Evolutionary conservation across 2,113 vertebrate genomes (phyloP).

Genomic region (Chionodraco myersi): DNA sequence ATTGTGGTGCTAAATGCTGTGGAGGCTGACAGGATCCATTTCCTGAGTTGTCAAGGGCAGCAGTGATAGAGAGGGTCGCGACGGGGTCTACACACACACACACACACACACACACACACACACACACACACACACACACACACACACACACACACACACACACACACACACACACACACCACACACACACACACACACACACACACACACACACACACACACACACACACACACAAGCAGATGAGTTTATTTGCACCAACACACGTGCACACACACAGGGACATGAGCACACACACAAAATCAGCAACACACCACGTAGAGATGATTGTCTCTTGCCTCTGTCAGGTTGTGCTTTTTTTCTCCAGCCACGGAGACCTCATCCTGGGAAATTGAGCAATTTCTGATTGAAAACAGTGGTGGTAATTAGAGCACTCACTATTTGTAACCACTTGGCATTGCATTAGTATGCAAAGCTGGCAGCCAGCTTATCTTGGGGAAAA

Average conservation of each 20-base stretch:
- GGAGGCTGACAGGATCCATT: constrained; percentile 75
- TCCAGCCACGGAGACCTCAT: constrained; percentile 82
- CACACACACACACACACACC: constrained; percentile 52
- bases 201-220: constrained; percentile 55
- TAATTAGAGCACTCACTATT: constrained; percentile 88
- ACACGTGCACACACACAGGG: constrained; percentile 44
- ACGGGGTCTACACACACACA: constrained; percentile 51
- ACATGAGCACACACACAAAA: constrained; percentile 47
- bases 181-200: constrained; percentile 48
- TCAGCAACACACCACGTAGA: constrained; percentile 67
- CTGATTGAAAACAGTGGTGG: constrained; percentile 87
- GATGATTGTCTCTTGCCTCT: constrained; percentile 80
- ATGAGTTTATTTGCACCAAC: constrained; percentile 67
- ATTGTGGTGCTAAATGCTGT: constrained; percentile 81
- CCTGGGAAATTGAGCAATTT: constrained; percentile 87
- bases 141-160: constrained; percentile 59
- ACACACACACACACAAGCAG: constrained; percentile 50
- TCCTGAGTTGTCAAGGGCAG: constrained; percentile 76
- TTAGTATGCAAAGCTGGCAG: constrained; percentile 92
- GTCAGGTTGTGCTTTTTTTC: constrained; percentile 76
- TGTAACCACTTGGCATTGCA: constrained; percentile 88
- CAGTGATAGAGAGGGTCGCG: constrained; percentile 65
- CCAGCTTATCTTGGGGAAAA: constrained; percentile 90
- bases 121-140: constrained; percentile 55
- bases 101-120: constrained; percentile 54